A percentile compares a stretch with the other conserved stretches of the same genome.
Conservation (phyloP, 2,888 invertebrate species). For the Diploptera punctata region DNA sequence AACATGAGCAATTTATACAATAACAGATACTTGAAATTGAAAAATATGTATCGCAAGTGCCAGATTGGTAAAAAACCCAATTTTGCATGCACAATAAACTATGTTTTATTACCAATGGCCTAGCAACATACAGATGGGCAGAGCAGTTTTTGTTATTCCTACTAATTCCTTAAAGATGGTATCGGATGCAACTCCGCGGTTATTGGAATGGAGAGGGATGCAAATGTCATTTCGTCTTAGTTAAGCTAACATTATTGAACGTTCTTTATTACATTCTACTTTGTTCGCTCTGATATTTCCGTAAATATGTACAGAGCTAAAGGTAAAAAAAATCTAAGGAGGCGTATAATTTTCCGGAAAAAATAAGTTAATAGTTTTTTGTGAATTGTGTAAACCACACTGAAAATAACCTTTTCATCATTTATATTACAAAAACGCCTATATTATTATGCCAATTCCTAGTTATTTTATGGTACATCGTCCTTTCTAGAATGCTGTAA, state of each 20-base stretch:
- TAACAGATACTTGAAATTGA: no score
- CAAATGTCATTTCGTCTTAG: background rate
- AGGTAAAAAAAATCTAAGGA: background rate
- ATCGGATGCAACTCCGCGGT: background rate
- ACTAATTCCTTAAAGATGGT: slow-evolving; percentile 3
- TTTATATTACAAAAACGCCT: no score
- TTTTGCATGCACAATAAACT: background rate
- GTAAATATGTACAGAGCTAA: background rate
- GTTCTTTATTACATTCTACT: background rate
- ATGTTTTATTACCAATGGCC: background rate
- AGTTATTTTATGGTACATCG: no score
- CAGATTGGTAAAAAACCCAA: no score
- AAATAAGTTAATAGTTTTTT: background rate
- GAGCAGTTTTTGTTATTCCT: background rate
- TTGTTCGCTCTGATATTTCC: background rate
- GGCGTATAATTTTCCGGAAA: background rate
- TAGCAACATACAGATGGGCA: background rate
- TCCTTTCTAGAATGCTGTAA: no score
- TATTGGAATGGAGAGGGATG: background rate
- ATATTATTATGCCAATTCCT: no score
- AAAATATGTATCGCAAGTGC: no score
- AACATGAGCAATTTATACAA: no score
- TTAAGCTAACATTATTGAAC: background rate
- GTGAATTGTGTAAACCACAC: background rate
- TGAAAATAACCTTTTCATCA: no score